Conservation (phyloP, 1,140 invertebrate species). For the Littorina saxatilis region DNA sequence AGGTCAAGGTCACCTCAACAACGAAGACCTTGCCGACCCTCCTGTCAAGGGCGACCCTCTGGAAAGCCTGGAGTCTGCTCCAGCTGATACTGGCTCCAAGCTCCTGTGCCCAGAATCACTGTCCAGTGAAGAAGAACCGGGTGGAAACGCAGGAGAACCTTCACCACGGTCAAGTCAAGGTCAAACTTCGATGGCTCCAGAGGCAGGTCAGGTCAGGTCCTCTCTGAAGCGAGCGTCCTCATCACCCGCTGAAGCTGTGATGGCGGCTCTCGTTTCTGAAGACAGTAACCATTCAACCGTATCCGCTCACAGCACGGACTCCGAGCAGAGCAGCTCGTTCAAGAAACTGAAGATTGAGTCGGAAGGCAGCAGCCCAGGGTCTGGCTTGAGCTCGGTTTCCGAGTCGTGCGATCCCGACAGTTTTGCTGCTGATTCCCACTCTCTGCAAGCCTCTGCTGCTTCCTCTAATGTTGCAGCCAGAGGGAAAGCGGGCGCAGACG, state of each 20-base stretch:
- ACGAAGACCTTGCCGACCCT: conserved; percentile 21
- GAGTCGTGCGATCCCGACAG: not conserved
- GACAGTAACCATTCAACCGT: conserved; percentile 67
- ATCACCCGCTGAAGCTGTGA: conserved; percentile 5
- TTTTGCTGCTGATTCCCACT: not conserved
- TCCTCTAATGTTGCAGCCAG: not conserved
- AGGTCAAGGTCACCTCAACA: conserved; percentile 26
- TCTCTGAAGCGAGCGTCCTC: conserved; percentile 43
- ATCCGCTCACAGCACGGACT: conserved; percentile 61
- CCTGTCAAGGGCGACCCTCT: conserved; percentile 29
- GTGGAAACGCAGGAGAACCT: not conserved
- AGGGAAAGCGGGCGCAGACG: not conserved
- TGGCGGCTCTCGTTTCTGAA: conserved; percentile 48
- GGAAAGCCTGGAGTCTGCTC: conserved; percentile 35
- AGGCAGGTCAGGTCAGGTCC: conserved; percentile 28
- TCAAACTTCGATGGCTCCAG: conserved; percentile 2
- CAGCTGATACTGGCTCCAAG: not conserved
- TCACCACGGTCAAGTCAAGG: conserved; percentile 12
- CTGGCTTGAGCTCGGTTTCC: not conserved
- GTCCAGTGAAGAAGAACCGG: not conserved
- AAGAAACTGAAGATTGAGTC: conserved; percentile 58
- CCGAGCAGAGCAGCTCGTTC: conserved; percentile 58
- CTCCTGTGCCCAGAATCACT: conserved; percentile 5
- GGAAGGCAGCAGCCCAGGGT: not conserved
- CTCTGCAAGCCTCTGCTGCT: not conserved